Base-by-base conservation (phyloP, 2,797 vertebrate species). In the Phylloscopus collybita region DNA sequence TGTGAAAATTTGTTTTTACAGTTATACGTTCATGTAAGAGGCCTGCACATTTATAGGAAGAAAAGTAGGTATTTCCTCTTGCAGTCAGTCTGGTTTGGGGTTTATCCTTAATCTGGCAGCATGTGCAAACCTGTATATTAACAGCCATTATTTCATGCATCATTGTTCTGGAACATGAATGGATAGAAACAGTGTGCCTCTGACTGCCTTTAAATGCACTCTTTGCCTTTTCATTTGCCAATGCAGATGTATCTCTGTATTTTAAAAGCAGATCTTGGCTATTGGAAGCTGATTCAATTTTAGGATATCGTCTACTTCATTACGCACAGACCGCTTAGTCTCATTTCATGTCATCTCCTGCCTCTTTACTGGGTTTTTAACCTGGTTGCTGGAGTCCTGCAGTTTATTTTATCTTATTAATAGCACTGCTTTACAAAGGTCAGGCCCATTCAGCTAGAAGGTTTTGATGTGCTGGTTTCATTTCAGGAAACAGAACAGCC, bases 361-460 rank as follows among this genome's bases (percentile, higher is more conserved):
- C 42, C 73, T 79, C 15, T 81, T 78, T 51, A 56, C 50, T 62
- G 89, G 66, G 34, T 34, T 86, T 93, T 83, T 81, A 80, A 91
- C 74, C 60, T 80, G 64, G 23, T 80, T 90, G 49, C 36, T 88
- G 59, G 23, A 73, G 56, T 74, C 62, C 19, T 90, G 76, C 54
- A 38, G 87, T 93, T 91, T 88, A 76, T 92, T 91, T 95, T 62
- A 56, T 70, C 59, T 61, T 89, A 65, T 81, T 92, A 88, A 81
- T 92, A 93, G 73, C 70, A 32, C n/a, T 64, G 26, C 36, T 93
- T 86, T 80, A 29, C 50, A 92, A 90, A 81, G 70, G 73, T 92
- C 51, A 7, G 67, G 36, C 45, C 47, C 49, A 29, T 91, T 94
- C 78, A 72, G 67, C 40, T 50, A 30, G 45, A 70, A 84, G 70